phyloP scores from a whole-genome alignment of 1,140 invertebrate genomes.

The Cepaea nemoralis region DNA sequence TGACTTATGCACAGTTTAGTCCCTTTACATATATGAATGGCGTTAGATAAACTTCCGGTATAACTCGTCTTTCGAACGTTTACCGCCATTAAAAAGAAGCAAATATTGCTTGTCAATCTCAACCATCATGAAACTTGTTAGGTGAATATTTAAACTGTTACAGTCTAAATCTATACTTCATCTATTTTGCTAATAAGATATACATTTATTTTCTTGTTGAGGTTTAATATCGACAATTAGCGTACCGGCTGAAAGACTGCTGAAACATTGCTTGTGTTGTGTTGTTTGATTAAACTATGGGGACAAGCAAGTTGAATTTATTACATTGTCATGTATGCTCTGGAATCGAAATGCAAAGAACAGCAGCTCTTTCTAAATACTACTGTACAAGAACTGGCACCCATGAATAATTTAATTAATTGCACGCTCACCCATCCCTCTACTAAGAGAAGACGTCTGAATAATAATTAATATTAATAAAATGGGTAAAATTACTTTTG shows the following conservation, averaged over 20 bases:
- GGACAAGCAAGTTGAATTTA: no score
- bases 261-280: no score
- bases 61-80: background rate
- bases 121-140: conserved; percentile 6
- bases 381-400: no score
- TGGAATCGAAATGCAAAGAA: no score
- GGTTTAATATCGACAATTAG: background rate
- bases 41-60: background rate
- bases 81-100: background rate
- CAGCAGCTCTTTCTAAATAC: no score
- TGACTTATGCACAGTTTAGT: background rate
- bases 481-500: no score
- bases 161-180: background rate
- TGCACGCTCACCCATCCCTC: no score
- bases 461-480: no score
- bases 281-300: no score
- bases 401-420: no score
- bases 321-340: no score
- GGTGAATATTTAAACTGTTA: background rate
- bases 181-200: background rate
- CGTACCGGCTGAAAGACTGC: background rate
- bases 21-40: background rate
- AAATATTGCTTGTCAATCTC: background rate
- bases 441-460: no score
- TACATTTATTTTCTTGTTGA: background rate